phyloP scores from a whole-genome alignment of 2,113 vertebrate species.

The Neodontobutis hainanensis region DNA sequence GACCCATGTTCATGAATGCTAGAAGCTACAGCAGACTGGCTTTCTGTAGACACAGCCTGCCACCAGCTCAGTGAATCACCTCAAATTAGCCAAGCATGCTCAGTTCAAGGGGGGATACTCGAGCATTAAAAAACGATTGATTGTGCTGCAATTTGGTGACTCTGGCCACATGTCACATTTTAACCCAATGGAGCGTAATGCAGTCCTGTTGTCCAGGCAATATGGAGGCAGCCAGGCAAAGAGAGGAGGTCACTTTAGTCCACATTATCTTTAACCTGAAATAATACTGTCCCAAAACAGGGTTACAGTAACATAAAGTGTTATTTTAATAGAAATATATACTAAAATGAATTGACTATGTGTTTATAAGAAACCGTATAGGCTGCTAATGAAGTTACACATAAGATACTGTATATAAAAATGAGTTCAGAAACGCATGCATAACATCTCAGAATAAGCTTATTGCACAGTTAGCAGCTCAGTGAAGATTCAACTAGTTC shows the following conservation, averaged over 20 bases:
- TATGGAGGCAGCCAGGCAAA: slow-evolving; percentile 59
- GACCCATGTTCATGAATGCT: slow-evolving; percentile 34
- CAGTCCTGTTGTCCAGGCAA: slow-evolving; percentile 52
- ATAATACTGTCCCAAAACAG: background rate
- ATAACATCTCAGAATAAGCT: no score
- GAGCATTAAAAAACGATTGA: slow-evolving; percentile 72
- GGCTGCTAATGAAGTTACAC: no score
- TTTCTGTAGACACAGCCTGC: slow-evolving; percentile 38
- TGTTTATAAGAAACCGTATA: no score
- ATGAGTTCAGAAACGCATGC: no score
- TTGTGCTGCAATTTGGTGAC: slow-evolving; percentile 64
- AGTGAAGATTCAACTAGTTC: slow-evolving; percentile 36
- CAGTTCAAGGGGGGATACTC: slow-evolving; percentile 55
- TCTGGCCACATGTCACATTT: slow-evolving; percentile 39
- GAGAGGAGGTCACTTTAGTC: slow-evolving; percentile 32
- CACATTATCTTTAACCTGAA: background rate
- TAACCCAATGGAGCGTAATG: slow-evolving; percentile 58
- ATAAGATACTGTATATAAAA: no score
- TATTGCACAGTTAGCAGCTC: slow-evolving; percentile 8
- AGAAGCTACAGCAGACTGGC: slow-evolving; percentile 44
- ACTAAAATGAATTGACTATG: no score
- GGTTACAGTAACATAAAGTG: no score
- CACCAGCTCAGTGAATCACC: slow-evolving; percentile 62
- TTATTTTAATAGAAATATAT: no score
- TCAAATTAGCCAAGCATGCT: slow-evolving; percentile 67